Evolutionary conservation across 2,888 invertebrate genomes (phyloP), one percentile per base, ranked within the genome.

Genomic region (Ormyrus rosae): DNA sequence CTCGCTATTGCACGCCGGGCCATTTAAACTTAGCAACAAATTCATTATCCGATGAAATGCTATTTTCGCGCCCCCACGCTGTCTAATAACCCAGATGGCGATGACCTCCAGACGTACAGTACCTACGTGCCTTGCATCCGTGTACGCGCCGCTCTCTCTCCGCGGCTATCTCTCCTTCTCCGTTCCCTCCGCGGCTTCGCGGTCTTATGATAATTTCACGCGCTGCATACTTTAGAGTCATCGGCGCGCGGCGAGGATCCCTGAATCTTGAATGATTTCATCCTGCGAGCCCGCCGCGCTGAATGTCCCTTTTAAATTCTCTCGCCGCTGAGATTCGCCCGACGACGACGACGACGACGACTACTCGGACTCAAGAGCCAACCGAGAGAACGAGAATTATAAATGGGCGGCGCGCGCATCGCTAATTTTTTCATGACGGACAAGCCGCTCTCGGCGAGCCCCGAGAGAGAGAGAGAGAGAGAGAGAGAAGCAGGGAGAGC

Each of bases 41-140:
- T 80, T 82, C 82, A 82, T 82, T 82, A 82, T 79, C 82, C 82
- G 82, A 80, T 80, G 82, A 82, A 73, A 77, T 67, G 81, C 79
- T 82, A 82, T 82, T 82, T 82, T 80, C 69, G 82, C 79, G 56
- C 65, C 76, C 68, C 76, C 69, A 50, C 73, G 10, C 69, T 11
- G 60, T 78, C 71, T 78, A 78, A 81, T 79, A 75, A 78, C 63
- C 72, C 63, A 53, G 73, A 63, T 75, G 81, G 48, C 81, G 81
- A 81, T 78, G 81, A 81, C 81, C 81, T 74, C 79, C 63, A 56
- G 72, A 55, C 13, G 13, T 19, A 5, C 11, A 55, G 9, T 11
- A 56, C 45, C 19, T 19, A 19, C 19, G 19, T 19, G 19, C 19
- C 19, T 7, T 6, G 53, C 50, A 51, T 61, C 10, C 50, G 34